Base-by-base conservation (phyloP, 2,113 vertebrate species). In the Microtus ochrogaster region DNA sequence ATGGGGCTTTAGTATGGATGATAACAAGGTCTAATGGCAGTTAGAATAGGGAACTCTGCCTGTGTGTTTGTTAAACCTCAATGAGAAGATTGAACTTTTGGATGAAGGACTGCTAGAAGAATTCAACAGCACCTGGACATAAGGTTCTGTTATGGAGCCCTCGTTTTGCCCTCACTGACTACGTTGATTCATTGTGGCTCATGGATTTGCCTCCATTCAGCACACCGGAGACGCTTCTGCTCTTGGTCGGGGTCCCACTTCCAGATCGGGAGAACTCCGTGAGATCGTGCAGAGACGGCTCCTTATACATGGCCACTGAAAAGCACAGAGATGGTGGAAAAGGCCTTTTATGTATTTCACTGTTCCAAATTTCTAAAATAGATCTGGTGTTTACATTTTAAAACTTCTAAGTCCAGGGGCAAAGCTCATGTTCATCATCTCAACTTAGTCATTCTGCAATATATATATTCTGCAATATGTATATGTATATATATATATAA, bases 271-370 rank as follows among this genome's bases (percentile, higher is more conserved):
- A 99, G 98, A 99, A 99, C 98, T 99, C 99, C 90, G 99, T 99
- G 98, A 99, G 99, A 97, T 99, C 99, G 16, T 99, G 99, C 94
- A 99, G 99, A 72, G 99, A 99, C 44, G 99, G 99, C 98, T 99
- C 99, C 98, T 99, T 99, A 98, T 99, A 99, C 99, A 99, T 99
- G 97, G 99, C 99, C 98, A 99, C 99, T 99, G 98, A 87, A 98
- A 99, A 97, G 88, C 97, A 98, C 90, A 98, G 89, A 98, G 84
- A 95, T 0, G 3, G 70, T 22, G 6, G 84, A 3, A 96, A 81
- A 78, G 22, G 66, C 12, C 21, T 65, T 65, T 6, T 0, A 28
- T 72, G 7, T 30, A 70, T 41, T 26, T 4, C 10, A 81, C 24
- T 39, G 5, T 81, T 58, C 65, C 28, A 81, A 66, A 26, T 44